Evolutionary conservation across 2,113 vertebrate genomes (phyloP).

Genomic region (Menidia beryllina): DNA sequence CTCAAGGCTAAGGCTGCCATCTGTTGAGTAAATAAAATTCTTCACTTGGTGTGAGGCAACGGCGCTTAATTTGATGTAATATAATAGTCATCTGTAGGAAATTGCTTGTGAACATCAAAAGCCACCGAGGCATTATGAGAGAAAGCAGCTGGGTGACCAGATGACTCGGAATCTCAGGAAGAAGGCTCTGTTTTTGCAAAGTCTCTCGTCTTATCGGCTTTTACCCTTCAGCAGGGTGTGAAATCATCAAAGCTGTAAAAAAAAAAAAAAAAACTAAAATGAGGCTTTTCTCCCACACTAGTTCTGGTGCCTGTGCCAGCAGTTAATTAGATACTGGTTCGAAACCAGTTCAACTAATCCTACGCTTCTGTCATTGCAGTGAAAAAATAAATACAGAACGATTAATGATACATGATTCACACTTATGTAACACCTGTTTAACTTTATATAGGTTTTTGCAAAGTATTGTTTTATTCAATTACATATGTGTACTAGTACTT

Average conservation of each 20-base stretch:
- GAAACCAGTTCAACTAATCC: no score
- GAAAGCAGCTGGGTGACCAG: slow-evolving; percentile 75
- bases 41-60: slow-evolving; percentile 66
- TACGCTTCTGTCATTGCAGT: no score
- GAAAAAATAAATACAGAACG: no score
- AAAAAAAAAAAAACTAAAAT: slow-evolving; percentile 3
- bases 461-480: no score
- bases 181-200: slow-evolving; percentile 23
- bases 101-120: slow-evolving; percentile 70
- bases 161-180: slow-evolving; percentile 55
- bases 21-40: slow-evolving; percentile 72
- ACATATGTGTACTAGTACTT: no score
- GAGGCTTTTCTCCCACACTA: background rate
- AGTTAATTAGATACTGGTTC: no score
- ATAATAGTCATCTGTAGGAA: slow-evolving; percentile 77
- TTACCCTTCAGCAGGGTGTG: slow-evolving; percentile 36
- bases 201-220: slow-evolving; percentile 21
- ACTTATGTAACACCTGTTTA: no score
- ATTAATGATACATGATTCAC: no score
- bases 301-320: no score
- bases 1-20: slow-evolving; percentile 52
- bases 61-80: slow-evolving; percentile 71
- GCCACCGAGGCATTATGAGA: slow-evolving; percentile 63
- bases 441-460: no score
- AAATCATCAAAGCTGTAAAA: no score